phyloP scores from a whole-genome alignment of 2,113 vertebrate species.

The Aphyosemion australe region DNA sequence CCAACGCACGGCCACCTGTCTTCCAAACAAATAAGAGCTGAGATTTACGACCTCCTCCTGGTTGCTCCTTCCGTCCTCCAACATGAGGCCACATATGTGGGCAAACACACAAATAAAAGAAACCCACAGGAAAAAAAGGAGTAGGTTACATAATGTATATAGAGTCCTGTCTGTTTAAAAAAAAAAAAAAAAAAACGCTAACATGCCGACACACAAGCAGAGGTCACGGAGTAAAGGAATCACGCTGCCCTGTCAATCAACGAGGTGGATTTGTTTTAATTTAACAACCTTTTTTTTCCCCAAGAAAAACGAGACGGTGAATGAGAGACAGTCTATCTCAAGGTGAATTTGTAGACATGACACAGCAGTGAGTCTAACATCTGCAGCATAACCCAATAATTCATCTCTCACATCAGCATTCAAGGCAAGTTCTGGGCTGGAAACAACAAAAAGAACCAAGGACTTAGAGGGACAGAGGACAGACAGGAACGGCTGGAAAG shows the following conservation, averaged over 20 bases:
- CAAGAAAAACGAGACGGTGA: constrained; percentile 38
- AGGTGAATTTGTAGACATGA: constrained; percentile 77
- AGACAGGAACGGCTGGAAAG: constrained; percentile 34
- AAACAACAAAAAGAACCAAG: constrained; percentile 71
- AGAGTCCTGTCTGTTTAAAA: constrained; percentile 34
- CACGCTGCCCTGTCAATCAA: constrained; percentile 44
- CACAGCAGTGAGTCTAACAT: constrained; percentile 70
- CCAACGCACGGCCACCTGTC: constrained; percentile 79
- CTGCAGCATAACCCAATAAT: constrained; percentile 74
- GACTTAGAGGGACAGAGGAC: constrained; percentile 53
- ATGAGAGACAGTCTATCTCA: constrained; percentile 65
- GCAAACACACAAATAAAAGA: constrained; percentile 37
- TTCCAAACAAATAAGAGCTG: constrained; percentile 74
- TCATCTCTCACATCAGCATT: constrained; percentile 78
- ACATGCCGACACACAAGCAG: constrained; percentile 39
- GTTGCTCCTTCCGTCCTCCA: constrained; percentile 65
- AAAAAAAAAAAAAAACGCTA: constrained; percentile 16
- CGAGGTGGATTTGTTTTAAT: constrained; percentile 45
- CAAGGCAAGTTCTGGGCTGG: constrained; percentile 72
- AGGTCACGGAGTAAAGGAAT: constrained; percentile 54
- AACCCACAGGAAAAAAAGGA: constrained; percentile 12
- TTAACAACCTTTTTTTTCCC: constrained; percentile 41
- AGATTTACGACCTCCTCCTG: constrained; percentile 74
- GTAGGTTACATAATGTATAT: constrained; percentile 59
- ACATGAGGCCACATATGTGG: constrained; percentile 67